Conservation (phyloP, 2,888 invertebrate species). For the Allolobophora icterica region DNA sequence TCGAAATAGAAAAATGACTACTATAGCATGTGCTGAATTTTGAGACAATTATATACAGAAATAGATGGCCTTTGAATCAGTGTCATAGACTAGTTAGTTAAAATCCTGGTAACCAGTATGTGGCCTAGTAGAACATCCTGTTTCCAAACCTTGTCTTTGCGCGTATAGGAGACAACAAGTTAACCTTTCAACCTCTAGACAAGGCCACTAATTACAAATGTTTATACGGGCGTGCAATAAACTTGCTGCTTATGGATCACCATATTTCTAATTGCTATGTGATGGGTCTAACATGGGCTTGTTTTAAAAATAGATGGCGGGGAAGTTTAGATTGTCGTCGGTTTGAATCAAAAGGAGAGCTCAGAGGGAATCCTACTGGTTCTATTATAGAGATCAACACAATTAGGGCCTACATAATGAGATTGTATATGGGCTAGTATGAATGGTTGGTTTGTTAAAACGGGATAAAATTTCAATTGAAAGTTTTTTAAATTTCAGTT, state of each 20-base stretch:
- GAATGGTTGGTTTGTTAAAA: too few species aligned
- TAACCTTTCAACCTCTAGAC: not conserved
- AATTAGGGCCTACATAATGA: too few species aligned
- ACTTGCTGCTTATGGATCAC: not conserved
- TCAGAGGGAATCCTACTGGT: too few species aligned
- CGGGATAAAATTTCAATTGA: too few species aligned
- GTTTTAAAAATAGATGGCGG: not conserved
- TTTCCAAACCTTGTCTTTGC: not conserved
- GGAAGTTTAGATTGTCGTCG: not conserved
- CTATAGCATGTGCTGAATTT: not conserved
- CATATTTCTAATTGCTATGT: not conserved
- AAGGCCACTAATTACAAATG: not conserved
- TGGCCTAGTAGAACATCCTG: not conserved
- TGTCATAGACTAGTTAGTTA: not conserved
- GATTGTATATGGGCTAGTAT: too few species aligned
- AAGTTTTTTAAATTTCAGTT: too few species aligned
- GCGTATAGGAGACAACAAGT: too few species aligned
- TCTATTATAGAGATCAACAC: too few species aligned
- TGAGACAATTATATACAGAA: not conserved
- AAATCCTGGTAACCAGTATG: not conserved
- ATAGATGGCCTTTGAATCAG: not conserved
- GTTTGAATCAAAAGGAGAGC: not conserved
- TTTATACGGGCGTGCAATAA: constrained; percentile 1
- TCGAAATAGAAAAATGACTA: too few species aligned
- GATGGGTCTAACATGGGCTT: not conserved